Conservation (phyloP, 2,797 vertebrate genomes). For the Pseudochromis fuscus region DNA sequence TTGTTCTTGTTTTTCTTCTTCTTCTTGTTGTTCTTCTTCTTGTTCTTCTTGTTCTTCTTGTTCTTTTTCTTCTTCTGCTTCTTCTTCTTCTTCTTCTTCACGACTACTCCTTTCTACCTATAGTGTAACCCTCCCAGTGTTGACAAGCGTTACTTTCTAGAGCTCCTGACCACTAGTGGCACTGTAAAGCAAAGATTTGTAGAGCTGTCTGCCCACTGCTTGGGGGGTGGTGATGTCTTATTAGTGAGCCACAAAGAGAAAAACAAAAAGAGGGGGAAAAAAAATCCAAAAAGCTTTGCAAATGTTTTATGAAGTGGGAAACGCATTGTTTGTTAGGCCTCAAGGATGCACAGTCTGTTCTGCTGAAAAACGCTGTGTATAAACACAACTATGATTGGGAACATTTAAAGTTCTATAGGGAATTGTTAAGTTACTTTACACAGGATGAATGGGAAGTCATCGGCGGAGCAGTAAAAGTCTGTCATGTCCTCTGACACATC, state of each 20-base stretch:
- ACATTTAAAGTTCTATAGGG: constrained; percentile 61
- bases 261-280: too few relatives aligned
- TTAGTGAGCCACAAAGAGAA: neutral
- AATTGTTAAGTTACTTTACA: constrained; percentile 71
- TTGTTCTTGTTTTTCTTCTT: too few relatives aligned
- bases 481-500: constrained; percentile 79
- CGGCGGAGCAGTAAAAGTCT: constrained; percentile 65
- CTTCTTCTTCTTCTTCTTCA: neutral
- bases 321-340: constrained; percentile 30
- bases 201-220: neutral
- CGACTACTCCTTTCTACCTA: constrained; percentile 17
- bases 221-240: neutral
- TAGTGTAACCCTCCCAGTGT: constrained; percentile 9
- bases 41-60: too few relatives aligned
- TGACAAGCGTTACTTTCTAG: constrained; percentile 26
- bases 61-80: constrained; percentile 12
- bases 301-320: constrained; percentile 15
- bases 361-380: constrained; percentile 46
- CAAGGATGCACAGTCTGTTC: constrained; percentile 13
- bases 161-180: constrained; percentile 11
- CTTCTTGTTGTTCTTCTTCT: constrained; percentile 35
- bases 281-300: neutral
- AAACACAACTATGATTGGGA: constrained; percentile 51
- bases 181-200: constrained; percentile 16
- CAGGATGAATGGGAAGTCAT: constrained; percentile 73